Evolutionary conservation across 2,113 vertebrate genomes (phyloP), one percentile per base, ranked within the genome.

Genomic region (Petrocephalus microphthalmus): DNA sequence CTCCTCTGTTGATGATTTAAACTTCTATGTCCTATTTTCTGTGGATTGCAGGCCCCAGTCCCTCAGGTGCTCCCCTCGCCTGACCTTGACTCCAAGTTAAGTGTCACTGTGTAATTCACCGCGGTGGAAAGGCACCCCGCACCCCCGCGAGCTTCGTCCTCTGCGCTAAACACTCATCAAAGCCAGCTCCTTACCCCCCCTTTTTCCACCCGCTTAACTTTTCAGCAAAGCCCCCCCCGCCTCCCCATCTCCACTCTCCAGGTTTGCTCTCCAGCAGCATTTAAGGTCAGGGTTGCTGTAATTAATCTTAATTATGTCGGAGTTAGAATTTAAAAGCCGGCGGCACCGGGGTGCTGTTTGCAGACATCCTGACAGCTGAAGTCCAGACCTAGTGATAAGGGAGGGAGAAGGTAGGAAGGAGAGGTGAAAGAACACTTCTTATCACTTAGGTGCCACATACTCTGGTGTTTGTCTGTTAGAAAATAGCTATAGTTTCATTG

Each of bases 1-100:
- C 7, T 57, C n/a, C 33, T 56, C 52, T 47, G 3, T 25, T 29
- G 87, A 86, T 89, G 15, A 0, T 90, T 64, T 11, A 49, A 49
- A n/a, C 45, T 83, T n/a, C 81, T n/a, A 20, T 90, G 29, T 86
- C 1, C 90, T 49, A 89, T 83, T 90, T 45, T 54, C 87, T 89
- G 78, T 0, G 0, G 37, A 84, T 88, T 56, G 6, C 7, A 57
- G n/a, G 67, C 52, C 60, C 53, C 57, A 71, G 1, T 45, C 11
- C 10, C 20, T 57, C 7, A 33, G 42, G n/a, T 29, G 42, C 45
- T 57, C 56, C 17, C 22, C 86, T 64, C 51, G 47, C 13, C 15
- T 74, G 57, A 71, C 13, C 86, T 87, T 71, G n/a, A 45, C 37
- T 87, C 60, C 19, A 2, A 67, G 57, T 71, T 60, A 87, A 87